Evolutionary conservation across 30 jellyfish, hydroid and myxozoan species (phyloP).

Genomic region (Hydractinia symbiolongicarpus): DNA sequence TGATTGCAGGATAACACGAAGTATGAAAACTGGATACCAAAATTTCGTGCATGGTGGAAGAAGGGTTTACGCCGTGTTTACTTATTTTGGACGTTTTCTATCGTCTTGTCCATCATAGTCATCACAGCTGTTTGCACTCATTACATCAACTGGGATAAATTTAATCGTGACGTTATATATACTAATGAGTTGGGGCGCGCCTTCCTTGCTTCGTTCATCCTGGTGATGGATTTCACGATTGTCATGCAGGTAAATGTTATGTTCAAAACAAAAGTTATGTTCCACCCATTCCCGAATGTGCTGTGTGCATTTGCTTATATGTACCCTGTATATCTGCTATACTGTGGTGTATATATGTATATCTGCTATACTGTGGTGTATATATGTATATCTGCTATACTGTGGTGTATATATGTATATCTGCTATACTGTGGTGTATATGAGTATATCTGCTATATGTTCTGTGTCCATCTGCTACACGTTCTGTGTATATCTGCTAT

Average conservation of each 20-base stretch:
- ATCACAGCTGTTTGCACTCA: constrained; percentile 53
- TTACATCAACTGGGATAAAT: constrained; percentile 69
- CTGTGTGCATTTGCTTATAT: no score
- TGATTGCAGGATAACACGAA: constrained; percentile 35
- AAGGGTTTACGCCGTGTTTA: constrained; percentile 75
- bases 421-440: no score
- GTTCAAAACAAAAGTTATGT: background rate
- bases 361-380: no score
- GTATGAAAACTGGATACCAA: constrained; percentile 64
- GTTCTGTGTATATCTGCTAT: no score
- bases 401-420: no score
- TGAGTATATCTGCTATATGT: no score
- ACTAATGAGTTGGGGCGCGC: constrained; percentile 93
- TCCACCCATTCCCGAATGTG: no score
- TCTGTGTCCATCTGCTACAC: no score
- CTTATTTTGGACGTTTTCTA: constrained; percentile 62
- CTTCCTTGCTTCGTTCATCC: constrained; percentile 74
- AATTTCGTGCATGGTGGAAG: constrained; percentile 68
- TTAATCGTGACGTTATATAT: constrained; percentile 62
- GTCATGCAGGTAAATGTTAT: constrained; percentile 73
- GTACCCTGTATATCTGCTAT: no score
- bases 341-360: background rate
- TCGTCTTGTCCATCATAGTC: constrained; percentile 60
- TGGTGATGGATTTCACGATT: constrained; percentile 72
- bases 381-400: no score